Evolutionary conservation across 1,140 invertebrate genomes (phyloP).

Genomic region (Drosophila virilis): DNA sequence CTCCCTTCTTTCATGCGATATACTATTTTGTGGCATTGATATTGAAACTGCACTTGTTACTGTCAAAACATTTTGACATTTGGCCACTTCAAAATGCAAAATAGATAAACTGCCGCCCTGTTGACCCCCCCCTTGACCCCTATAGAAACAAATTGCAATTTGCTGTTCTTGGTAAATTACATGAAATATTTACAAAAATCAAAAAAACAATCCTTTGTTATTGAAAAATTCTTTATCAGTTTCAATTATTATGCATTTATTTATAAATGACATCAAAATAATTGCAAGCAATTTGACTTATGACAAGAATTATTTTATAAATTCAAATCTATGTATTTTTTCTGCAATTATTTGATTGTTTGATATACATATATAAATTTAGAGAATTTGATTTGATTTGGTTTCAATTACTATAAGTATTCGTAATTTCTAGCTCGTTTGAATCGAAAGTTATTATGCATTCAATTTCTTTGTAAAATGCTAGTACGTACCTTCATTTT

Average conservation of each 20-base stretch:
- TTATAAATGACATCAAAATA: conserved; percentile 50
- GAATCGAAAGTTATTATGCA: conserved; percentile 69
- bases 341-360: conserved; percentile 64
- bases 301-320: conserved; percentile 23
- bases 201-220: conserved; percentile 14
- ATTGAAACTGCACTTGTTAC: conserved; percentile 59
- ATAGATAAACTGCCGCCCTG: conserved; percentile 29
- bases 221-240: conserved; percentile 69
- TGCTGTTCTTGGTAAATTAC: conserved; percentile 70
- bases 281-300: conserved; percentile 52
- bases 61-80: conserved; percentile 59
- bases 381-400: conserved; percentile 34
- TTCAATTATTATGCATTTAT: conserved; percentile 50
- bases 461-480: conserved; percentile 63
- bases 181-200: conserved; percentile 60
- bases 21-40: conserved; percentile 62
- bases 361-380: neutral
- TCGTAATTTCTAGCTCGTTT: conserved; percentile 74
- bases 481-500: conserved; percentile 49
- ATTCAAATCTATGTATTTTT: neutral
- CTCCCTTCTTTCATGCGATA: neutral
- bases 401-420: conserved; percentile 44
- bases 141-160: conserved; percentile 34
- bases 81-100: conserved; percentile 49
- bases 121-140: conserved; percentile 8